phyloP scores from a whole-genome alignment of 1,140 invertebrate genomes.

The Tetragonula clypearis region DNA sequence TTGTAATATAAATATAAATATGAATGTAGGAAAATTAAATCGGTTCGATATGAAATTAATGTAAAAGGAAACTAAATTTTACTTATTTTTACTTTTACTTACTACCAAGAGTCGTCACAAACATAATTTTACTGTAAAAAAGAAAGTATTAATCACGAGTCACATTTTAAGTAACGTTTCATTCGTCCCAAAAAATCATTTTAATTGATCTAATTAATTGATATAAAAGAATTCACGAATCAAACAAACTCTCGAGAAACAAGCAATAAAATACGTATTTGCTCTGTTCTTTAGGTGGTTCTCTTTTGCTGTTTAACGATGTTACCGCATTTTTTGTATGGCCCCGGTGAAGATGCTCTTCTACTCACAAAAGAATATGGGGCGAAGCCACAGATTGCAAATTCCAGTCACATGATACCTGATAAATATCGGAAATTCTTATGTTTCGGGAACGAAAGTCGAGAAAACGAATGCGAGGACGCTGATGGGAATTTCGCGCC shows the following conservation, averaged over 20 bases:
- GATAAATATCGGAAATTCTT: conserved; percentile 77
- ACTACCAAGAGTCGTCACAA: not conserved
- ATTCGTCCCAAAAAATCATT: too few species aligned
- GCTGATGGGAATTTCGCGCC: conserved; percentile 84
- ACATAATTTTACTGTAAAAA: not conserved
- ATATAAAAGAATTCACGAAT: not conserved
- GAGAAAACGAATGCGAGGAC: conserved; percentile 80
- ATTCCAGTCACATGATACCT: conserved; percentile 47
- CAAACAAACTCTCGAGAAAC: not conserved
- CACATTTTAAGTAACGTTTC: too few species aligned
- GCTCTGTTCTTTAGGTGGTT: conserved; percentile 79
- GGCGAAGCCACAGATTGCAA: conserved; percentile 57
- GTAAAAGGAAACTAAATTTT: not conserved
- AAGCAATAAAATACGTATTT: not conserved
- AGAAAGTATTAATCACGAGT: not conserved
- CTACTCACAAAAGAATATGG: conserved; percentile 85
- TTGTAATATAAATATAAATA: too few species aligned
- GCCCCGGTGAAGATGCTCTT: conserved; percentile 86
- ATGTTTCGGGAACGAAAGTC: conserved; percentile 71
- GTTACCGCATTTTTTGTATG: conserved; percentile 88
- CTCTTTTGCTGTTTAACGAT: conserved; percentile 87
- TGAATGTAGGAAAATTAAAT: too few species aligned
- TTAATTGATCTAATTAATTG: not conserved
- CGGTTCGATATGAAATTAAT: too few species aligned
- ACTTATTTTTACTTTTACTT: not conserved